Evolutionary conservation across 2,797 vertebrate genomes (phyloP).

Genomic region (Heterohyrax brucei): DNA sequence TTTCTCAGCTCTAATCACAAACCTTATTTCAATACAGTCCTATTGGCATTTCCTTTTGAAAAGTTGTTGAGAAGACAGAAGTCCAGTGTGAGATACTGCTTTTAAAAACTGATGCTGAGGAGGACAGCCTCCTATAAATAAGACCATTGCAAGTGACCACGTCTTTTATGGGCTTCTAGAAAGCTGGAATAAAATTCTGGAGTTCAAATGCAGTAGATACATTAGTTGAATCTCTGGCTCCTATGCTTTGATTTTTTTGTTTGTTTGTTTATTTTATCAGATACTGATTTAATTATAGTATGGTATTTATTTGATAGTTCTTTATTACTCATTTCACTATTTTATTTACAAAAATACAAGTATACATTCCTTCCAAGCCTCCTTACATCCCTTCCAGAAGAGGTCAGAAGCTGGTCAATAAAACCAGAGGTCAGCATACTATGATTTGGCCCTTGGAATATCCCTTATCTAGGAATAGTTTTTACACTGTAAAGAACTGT

Average conservation of each 20-base stretch:
- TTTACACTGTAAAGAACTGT: neutral
- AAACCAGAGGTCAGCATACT: neutral
- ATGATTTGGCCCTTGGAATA: neutral
- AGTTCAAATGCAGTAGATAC: neutral
- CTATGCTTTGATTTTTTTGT: neutral
- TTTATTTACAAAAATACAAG: neutral
- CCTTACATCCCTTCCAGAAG: neutral
- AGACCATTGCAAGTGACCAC: neutral
- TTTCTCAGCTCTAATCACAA: slow-evolving; percentile 23
- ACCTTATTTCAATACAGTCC: neutral
- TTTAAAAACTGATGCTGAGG: neutral
- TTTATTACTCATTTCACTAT: neutral
- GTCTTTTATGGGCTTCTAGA: neutral
- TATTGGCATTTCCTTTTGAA: neutral
- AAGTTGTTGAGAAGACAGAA: neutral
- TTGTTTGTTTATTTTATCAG: slow-evolving; percentile 15
- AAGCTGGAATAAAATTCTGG: neutral
- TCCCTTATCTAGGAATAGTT: neutral
- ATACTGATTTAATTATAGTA: neutral
- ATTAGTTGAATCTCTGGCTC: neutral
- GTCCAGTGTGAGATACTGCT: neutral
- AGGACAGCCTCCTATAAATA: neutral
- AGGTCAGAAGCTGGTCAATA: neutral
- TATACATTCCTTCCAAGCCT: slow-evolving; percentile 38
- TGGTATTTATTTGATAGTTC: neutral